Evolutionary conservation across 2,888 invertebrate species (phyloP), one percentile per base, ranked within the genome.

Genomic region (Carterocephalus palaemon): DNA sequence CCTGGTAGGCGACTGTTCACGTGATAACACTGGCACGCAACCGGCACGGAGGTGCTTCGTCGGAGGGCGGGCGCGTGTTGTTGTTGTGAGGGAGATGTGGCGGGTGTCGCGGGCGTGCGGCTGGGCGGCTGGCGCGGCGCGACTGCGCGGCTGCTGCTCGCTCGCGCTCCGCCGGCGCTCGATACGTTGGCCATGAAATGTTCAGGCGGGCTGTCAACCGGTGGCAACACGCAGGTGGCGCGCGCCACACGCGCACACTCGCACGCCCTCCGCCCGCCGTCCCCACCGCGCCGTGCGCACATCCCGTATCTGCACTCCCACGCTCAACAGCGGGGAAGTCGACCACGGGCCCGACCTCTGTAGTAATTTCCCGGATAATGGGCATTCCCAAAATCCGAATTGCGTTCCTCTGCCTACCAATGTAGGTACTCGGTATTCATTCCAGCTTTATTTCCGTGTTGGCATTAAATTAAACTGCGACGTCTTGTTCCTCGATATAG

Each of bases 111-210:
- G 59, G 28, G 28, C 64, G 60, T 57, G 64, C 60, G 64, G 70
- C 67, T 64, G 64, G 65, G 65, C 70, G 70, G 68, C 55, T 59
- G 67, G 62, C 65, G 64, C 64, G 64, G 40, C 69, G 82, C 82
- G 82, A 65, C 80, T 80, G 82, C 83, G 84, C 84, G 70, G 48
- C 54, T 39, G 57, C 64, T 58, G 49, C 63, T 69, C 53, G 65
- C 62, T 60, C 70, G 64, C 68, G 60, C 66, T 73, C 67, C 56
- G 76, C 75, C 56, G 16, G 59, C 79, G 82, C 78, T 82, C 85
- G 75, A 86, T 86, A 86, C 76, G 59, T 66, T 81, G 85, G 78
- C 85, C 86, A 85, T 86, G 85, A 86, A 86, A 85, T 67, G 80
- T 85, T 85, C 80, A 85, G 71, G 74, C 74, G 65, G 57, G 59